Evolutionary conservation across 2,888 invertebrate species (phyloP), one percentile per base, ranked within the genome.

Genomic region (Perizoma flavofasciatum): DNA sequence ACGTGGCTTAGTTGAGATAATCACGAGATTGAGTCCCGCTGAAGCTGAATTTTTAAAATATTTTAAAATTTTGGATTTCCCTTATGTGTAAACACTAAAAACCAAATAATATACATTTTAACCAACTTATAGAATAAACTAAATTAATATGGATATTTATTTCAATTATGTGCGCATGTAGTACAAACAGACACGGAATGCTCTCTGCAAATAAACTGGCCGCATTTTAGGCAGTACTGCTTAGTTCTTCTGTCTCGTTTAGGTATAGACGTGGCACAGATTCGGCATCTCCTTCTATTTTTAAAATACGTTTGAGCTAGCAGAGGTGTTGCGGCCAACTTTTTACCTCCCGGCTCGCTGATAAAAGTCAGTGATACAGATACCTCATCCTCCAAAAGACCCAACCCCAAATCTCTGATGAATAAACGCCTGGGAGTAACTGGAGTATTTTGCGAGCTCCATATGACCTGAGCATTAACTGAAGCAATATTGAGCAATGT

Each of bases 401-500:
- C 82, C 6, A 84, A 48, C 9, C 85, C 89, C 56, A 91, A 75
- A 41, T 88, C 81, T 67, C 79, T 82, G 11, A 92, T 85, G 59
- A 91, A 92, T 32, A 73, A 55, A 8, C 89, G 80, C 7, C 92
- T 81, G 47, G 85, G 83, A 0, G 70, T 60, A 5, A 82, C 61
- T 57, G 71, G 69, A 4, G 71, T 59, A 55, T 81, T 82, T 11
- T 81, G 75, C 0, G 84, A 77, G 63, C 78, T 79, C 89, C 89
- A 92, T 59, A 91, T 67, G 0, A 91, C 88, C 75, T 92, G 92
- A 47, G 92, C 83, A 68, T 91, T 92, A 0, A 92, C 74, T 0
- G 88, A 79, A 1, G 91, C 89, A 69, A 92, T 85, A 63, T 92
- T 91, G 9, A 92, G 73, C 53, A 92, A 66, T 35, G 85, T 85